phyloP scores from a whole-genome alignment of 2,113 vertebrate genomes.

The Triplophysa siluroides region DNA sequence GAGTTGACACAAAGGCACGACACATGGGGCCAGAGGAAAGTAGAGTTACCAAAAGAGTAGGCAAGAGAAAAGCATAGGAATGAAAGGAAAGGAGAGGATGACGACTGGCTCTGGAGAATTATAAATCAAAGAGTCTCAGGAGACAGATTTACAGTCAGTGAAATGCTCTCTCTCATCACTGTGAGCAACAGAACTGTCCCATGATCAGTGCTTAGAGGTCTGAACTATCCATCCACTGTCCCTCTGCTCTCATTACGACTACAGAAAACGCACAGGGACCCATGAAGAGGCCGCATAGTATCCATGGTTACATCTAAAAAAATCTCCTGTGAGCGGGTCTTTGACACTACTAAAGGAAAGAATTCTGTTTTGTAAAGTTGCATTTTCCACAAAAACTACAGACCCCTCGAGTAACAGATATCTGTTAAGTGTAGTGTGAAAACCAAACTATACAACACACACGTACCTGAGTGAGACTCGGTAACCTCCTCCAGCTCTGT shows the following conservation, averaged over 20 bases:
- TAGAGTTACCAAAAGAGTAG: background rate
- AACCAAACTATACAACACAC: background rate
- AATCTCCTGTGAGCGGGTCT: conserved; percentile 29
- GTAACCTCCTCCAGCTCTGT: conserved; percentile 83
- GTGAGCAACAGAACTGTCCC: conserved; percentile 8
- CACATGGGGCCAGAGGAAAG: background rate
- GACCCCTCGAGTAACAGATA: conserved; percentile 3
- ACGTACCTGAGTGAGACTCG: conserved; percentile 77
- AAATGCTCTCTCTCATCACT: background rate
- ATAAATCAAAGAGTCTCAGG: background rate
- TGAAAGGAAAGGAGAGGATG: background rate
- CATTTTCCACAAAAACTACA: background rate
- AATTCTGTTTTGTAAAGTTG: conserved; percentile 5
- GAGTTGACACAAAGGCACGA: background rate
- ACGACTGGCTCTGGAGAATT: background rate
- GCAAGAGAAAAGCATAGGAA: conserved; percentile 30
- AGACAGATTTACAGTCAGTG: background rate
- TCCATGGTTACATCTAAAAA: conserved; percentile 49
- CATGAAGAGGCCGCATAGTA: conserved; percentile 24
- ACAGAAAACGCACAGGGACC: conserved; percentile 18
- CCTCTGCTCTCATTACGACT: conserved; percentile 36
- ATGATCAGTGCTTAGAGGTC: conserved; percentile 18
- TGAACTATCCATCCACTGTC: conserved; percentile 31
- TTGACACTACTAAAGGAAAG: conserved; percentile 39
- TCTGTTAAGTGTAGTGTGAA: background rate